Base-by-base conservation (phyloP, 2,888 invertebrate genomes). In the Hirtodrosophila alboralis region DNA sequence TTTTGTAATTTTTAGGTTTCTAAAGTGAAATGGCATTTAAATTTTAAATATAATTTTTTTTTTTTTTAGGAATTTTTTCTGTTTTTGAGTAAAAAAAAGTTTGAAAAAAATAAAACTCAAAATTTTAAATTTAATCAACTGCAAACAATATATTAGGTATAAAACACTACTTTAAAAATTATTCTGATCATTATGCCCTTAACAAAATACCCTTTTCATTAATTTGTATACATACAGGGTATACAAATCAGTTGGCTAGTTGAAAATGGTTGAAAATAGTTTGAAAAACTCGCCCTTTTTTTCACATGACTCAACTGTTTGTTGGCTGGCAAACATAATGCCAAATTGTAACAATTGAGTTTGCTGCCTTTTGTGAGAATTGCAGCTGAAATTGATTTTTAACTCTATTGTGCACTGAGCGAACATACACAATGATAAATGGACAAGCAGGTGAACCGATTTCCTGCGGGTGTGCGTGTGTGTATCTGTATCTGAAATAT, bases 321-420 rank as follows among this genome's bases (percentile, higher is more conserved):
- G n/a, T n/a, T n/a, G 37, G 12, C 48, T 33, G 28, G 31, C 52
- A 61, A 61, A 70, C 57, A 72, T 60, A 72, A 75, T 75, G 68
- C 47, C 51, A 61, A 72, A 75, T 71, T 47, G 53, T 53, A 71
- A 71, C 75, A 71, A 73, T 70, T 58, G 70, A 56, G 38, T 27
- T 18, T 26, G 33, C 66, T 65, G 49, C 26, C n/a, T n/a, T 30
- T 47, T 51, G 52, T 56, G 37, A 37, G 56, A 56, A 43, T n/a
- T 65, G 56, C 75, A 71, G 47, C 40, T 49, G 37, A 58, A 66
- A 74, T 74, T 71, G 62, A 66, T 71, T 75, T 70, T 57, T 12
- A 49, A 63, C 51, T 67, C 57, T 26, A 70, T 67, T 67, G 67
- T 67, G 33, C 38, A 13, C 9, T 30, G 26, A 10, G 21, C 38